These are phyloP conservation scores for Halocynthia roretzi DNA, from an alignment of 23 tunicate species.

Conservation along the genomic window DNA sequence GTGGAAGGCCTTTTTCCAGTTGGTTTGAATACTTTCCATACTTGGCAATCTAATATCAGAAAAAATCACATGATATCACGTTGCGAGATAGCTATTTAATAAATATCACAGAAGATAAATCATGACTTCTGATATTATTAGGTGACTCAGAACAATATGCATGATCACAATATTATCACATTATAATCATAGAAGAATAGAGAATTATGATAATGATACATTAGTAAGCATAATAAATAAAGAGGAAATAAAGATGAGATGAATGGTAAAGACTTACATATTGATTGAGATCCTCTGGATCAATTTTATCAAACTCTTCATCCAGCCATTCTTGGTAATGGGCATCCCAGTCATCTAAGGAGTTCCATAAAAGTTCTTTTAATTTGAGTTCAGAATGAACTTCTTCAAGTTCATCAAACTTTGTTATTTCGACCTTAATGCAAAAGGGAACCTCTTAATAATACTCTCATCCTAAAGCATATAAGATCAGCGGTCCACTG, in stretches of 20 bases:
- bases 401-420: constrained; percentile 96
- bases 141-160: too few species aligned
- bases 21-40: constrained; percentile 92
- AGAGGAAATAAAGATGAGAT: too few species aligned
- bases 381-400: constrained; percentile 94
- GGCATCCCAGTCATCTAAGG: constrained; percentile 96
- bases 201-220: too few species aligned
- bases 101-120: too few species aligned
- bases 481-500: background rate
- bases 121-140: too few species aligned
- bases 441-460: background rate
- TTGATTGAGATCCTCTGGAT: constrained; percentile 64
- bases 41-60: constrained; percentile 64
- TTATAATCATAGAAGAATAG: too few species aligned
- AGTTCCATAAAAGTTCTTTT: constrained; percentile 96
- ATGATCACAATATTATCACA: too few species aligned
- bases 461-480: background rate
- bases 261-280: background rate
- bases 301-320: constrained; percentile 71
- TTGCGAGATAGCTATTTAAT: too few species aligned
- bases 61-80: too few species aligned
- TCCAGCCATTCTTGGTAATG: constrained; percentile 69
- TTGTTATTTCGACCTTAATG: constrained; percentile 86
- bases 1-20: constrained; percentile 97
- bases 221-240: too few species aligned